Evolutionary conservation across 2,113 vertebrate genomes (phyloP).

Genomic region (Percopsis transmontana): DNA sequence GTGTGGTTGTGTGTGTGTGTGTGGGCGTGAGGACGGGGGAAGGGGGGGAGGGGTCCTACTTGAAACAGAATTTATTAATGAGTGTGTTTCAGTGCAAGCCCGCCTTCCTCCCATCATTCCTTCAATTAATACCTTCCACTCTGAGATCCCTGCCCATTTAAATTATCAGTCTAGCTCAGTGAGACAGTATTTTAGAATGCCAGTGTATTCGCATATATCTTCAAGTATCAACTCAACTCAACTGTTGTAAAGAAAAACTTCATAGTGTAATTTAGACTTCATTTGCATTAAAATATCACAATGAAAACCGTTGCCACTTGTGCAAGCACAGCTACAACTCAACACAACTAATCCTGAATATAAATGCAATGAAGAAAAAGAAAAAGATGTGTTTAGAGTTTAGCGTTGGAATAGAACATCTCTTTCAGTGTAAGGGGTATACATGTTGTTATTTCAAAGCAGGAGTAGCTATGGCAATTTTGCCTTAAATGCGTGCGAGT

Average conservation of each 20-base stretch:
- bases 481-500: neutral
- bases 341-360: neutral
- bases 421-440: conserved; percentile 17
- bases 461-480: conserved; percentile 16
- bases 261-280: conserved; percentile 30
- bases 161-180: conserved; percentile 7
- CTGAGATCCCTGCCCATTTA: neutral
- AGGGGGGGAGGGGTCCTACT: conserved; percentile 30
- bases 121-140: conserved; percentile 12
- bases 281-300: conserved; percentile 23
- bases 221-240: conserved; percentile 55
- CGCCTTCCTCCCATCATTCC: neutral
- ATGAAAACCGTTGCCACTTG: conserved; percentile 11
- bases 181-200: conserved; percentile 22
- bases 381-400: no score
- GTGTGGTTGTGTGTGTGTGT: conserved; percentile 18
- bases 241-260: conserved; percentile 31
- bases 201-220: conserved; percentile 40
- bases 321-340: neutral
- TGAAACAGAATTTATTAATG: conserved; percentile 37
- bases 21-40: neutral
- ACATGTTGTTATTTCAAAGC: conserved; percentile 21
- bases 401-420: conserved; percentile 8
- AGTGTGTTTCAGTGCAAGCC: conserved; percentile 25
- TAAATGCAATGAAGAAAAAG: no score